Base-by-base conservation (phyloP, 2,888 invertebrate species). In the Cephus runcator region DNA sequence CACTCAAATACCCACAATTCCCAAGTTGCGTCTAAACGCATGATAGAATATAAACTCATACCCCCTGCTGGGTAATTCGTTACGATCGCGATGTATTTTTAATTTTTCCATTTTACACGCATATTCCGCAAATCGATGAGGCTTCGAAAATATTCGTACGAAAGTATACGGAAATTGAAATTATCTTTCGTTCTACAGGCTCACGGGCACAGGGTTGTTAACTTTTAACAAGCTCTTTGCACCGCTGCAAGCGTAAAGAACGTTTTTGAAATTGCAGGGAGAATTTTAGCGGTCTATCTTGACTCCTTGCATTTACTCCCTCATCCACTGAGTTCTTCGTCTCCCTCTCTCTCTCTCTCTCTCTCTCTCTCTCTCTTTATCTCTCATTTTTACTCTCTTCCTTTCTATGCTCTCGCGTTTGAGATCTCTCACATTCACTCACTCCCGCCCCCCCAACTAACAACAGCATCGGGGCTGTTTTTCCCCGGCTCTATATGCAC, bases 1-100 rank as follows among this genome's bases (percentile, higher is more conserved):
- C 87, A 85, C 87, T 84, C 86, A 85, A 87, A 86, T 87, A 73
- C 31, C 69, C 73, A 68, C 69, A 35, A 31, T 71, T 34, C 71
- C 33, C 71, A 12, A n/a, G 73, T 77, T 3, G 36, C 75, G 69
- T 73, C 30, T 73, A 30, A 34, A 74, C 74, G 74, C 23, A 15
- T 36, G 23, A 35, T 12, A 34, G 74, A 23, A 3, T 74, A n/a
- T n/a, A 34, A 35, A 23, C 30, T 15, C 30, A 30, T 23, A 3
- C 3, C 33, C 34, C 30, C 30, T 9, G 34, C 23, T 30, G 56
- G 23, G 0, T 56, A 23, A 23, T 23, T 23, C 56, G 23, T 23
- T 23, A 9, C 9, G 9, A 56, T 23, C 56, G 9, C 23, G 56
- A 56, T 23, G 9, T 56, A 9, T 56, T 56, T 56, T 56, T 9